Evolutionary conservation across 2,888 invertebrate species (phyloP), one percentile per base, ranked within the genome.

Genomic region (Stomorhina lunata): DNA sequence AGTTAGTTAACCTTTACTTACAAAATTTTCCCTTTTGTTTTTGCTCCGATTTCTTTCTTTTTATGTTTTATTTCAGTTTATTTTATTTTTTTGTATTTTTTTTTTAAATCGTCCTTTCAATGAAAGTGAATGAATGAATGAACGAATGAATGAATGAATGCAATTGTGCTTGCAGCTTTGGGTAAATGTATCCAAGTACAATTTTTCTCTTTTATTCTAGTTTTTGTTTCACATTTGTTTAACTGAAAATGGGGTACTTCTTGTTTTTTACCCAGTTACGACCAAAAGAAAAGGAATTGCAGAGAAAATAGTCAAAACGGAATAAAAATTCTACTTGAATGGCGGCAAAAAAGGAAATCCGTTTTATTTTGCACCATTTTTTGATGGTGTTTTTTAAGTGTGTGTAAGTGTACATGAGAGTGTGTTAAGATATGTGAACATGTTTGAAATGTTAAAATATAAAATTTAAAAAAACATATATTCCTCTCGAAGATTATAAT

Each of bases 261-360:
- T 37, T 29, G 50, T 63, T 17, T 71, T 80, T 69, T 66, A 50
- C 9, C 75, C 75, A 50, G 45, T 73, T 76, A 76, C 79, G 80
- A 43, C 12, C 9, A 17, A 20, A 40, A 32, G 43, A 32, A 32
- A 37, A 6, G 27, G 55, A 77, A 61, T 15, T 66, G 50, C 50
- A 63, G 61, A 27, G 17, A n/a, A 40, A 48, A 59, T 12, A 72
- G 1, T 4, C 2, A 6, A 9, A 40, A 27, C 22, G 10, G 27
- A 55, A 29, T 22, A 57, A 34, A 32, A 48, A 61, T 20, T 48
- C 68, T 75, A 76, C 82, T 84, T 84, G 82, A 84, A 84, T 82
- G 82, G 82, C 81, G 84, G 71, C 73, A 82, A 77, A 78, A 77
- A 76, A 69, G 84, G 84, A 84, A 79, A 84, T 84, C 84, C 84